These are phyloP conservation scores for Toxotes chatareus DNA, from an alignment of 2,113 vertebrate species.

Conservation along the genomic window DNA sequence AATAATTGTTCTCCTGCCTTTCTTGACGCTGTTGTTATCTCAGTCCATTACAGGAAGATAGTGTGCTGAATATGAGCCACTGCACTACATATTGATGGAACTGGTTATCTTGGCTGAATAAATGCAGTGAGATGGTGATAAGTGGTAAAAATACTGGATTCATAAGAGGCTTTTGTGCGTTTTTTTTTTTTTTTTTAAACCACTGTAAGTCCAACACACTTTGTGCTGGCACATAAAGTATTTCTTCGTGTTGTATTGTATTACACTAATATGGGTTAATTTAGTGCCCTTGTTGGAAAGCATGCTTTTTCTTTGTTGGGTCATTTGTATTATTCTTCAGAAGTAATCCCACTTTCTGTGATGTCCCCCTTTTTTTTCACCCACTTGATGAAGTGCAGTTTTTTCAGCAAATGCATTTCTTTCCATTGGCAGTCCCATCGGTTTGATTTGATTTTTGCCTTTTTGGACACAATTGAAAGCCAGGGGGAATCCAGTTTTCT, in stretches of 20 bases:
- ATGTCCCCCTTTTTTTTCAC: neutral
- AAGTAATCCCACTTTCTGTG: conserved; percentile 12
- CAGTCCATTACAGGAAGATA: conserved; percentile 5
- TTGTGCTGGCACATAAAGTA: neutral
- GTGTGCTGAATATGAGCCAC: conserved; percentile 11
- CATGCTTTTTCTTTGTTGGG: conserved; percentile 10
- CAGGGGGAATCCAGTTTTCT: conserved; percentile 42
- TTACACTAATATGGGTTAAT: conserved; percentile 60
- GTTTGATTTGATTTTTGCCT: conserved; percentile 50
- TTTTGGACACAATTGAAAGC: conserved; percentile 26
- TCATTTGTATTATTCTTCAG: conserved; percentile 8
- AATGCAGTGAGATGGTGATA: neutral
- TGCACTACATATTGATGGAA: conserved; percentile 7
- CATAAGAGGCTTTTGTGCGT: neutral
- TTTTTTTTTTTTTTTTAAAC: neutral
- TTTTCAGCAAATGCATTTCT: neutral
- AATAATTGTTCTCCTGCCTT: conserved; percentile 32
- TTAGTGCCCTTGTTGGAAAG: conserved; percentile 35
- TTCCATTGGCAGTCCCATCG: conserved; percentile 30
- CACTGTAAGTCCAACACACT: conserved; percentile 20
- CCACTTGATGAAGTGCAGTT: neutral
- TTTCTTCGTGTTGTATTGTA: conserved; percentile 32
- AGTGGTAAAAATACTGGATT: neutral
- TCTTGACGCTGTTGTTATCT: conserved; percentile 4
- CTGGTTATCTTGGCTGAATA: conserved; percentile 5